Base-by-base conservation (phyloP, 2,797 vertebrate genomes). In the Harpagifer antarcticus region DNA sequence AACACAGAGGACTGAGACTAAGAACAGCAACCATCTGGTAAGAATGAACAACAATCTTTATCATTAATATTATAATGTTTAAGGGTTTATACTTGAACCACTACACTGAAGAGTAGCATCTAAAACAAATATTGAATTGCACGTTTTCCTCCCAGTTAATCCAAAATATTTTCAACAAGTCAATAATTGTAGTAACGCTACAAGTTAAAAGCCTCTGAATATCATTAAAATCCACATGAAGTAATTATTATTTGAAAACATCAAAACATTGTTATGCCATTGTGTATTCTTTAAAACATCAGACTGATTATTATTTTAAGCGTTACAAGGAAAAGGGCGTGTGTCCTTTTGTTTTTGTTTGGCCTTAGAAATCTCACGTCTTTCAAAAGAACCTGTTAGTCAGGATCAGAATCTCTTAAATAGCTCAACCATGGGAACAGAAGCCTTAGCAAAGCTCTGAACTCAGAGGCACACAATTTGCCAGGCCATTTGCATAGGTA, bases 321-420 rank as follows among this genome's bases (percentile, higher is more conserved):
- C 11, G 16, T 69, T 79, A 61, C 17, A 84, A 44, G 53, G 16
- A 42, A 80, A 37, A 69, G 75, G 74, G 84, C 50, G 84, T 88
- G 88, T 74, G 47, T 74, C 49, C n/a, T 76, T 37, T 49, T 72
- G 17, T 74, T n/a, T n/a, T n/a, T n/a, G 56, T 68, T 3, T 60
- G 20, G 37, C 49, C 49, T 77, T 58, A 44, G 31, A 78, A 68
- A 68, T 58, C 27, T 79, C 20, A 53, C 33, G 74, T 68, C 69
- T 88, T 70, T 86, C 49, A 75, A 82, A 82, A 68, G 70, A 93
- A 93, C 93, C 89, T 68, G 93, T 92, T 93, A 84, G 70, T 88
- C 91, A 60, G 86, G 82, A 53, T 66, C 16, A 60, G 48, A 64
- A 68, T 77, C 44, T 62, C 50, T 83, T 58, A 53, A 81, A 85